Percentiles rank a stretch among this genome's conserved stretches.
phyloP scores from a whole-genome alignment of 2,888 invertebrate species.

The Drosophila tanythrix region DNA sequence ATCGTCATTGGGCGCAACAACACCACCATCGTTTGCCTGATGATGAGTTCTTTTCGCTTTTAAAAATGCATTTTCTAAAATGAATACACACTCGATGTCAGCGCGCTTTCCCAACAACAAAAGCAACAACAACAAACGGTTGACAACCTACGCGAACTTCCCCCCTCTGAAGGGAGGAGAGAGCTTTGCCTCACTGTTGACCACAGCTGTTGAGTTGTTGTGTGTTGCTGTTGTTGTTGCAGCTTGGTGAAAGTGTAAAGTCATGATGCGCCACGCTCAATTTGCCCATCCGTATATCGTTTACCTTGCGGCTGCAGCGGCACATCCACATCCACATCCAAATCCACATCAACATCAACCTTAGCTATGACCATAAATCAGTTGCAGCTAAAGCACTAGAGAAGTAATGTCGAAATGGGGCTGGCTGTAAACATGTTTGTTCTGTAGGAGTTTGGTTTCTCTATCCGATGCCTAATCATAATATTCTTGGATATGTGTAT shows the following conservation, averaged over 20 bases:
- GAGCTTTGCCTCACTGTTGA: conserved; percentile 61
- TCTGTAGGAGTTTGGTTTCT: conserved; percentile 5
- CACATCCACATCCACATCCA: conserved; percentile 24
- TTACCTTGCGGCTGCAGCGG: conserved; percentile 58
- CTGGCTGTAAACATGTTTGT: conserved; percentile 67
- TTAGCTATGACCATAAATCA: conserved; percentile 50
- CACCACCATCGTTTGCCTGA: conserved; percentile 36
- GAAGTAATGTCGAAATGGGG: conserved; percentile 44
- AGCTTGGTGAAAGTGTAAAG: conserved; percentile 74
- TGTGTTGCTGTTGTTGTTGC: conserved; percentile 26
- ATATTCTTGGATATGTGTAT: conserved; percentile 25
- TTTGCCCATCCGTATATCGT: conserved; percentile 72
- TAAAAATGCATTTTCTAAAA: conserved; percentile 68
- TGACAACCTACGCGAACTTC: conserved; percentile 54
- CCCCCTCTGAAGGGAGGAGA: background rate
- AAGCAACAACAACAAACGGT: conserved; percentile 41
- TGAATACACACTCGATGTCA: conserved; percentile 52
- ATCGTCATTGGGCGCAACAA: conserved; percentile 25
- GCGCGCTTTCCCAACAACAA: conserved; percentile 56
- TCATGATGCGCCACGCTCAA: conserved; percentile 61
- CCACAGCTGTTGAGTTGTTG: conserved; percentile 52
- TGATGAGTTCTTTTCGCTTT: conserved; percentile 76
- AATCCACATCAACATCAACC: conserved; percentile 13
- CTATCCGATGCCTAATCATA: conserved; percentile 50
- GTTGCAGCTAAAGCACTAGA: conserved; percentile 28